Evolutionary conservation across 2,797 vertebrate genomes (phyloP).

Genomic region (Neopelma chrysocephalum): DNA sequence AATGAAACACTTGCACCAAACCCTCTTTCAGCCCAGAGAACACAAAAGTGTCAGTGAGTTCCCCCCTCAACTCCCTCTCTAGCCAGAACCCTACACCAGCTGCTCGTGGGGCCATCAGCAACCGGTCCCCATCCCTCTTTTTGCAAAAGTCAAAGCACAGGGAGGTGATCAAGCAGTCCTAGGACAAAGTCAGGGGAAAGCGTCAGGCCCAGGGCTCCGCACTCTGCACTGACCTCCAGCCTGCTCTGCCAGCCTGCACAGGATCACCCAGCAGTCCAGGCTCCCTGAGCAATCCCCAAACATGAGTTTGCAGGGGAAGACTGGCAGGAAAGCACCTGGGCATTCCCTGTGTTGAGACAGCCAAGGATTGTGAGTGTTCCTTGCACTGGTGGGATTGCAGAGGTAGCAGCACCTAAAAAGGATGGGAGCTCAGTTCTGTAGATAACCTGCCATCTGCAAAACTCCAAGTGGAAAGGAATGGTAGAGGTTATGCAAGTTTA

Average conservation of each 20-base stretch:
- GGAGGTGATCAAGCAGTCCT: no score
- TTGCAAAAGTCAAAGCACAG: background rate
- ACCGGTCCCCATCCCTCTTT: fast-evolving
- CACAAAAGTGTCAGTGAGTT: background rate
- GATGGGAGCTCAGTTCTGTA: background rate
- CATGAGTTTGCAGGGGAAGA: background rate
- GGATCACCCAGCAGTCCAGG: fast-evolving
- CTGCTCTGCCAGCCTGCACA: fast-evolving
- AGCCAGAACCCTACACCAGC: background rate
- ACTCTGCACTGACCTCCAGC: fast-evolving
- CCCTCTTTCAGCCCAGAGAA: fast-evolving
- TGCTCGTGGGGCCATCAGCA: fast-evolving
- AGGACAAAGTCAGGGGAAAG: background rate
- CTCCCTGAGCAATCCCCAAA: background rate
- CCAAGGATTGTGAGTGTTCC: fast-evolving
- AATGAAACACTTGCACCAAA: background rate
- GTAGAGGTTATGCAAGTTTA: background rate
- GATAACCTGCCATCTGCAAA: background rate
- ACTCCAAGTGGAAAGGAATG: background rate
- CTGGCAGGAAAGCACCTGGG: background rate
- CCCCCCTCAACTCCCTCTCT: fast-evolving
- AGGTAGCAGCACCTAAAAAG: background rate
- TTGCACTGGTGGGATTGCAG: background rate
- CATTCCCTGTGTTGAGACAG: background rate
- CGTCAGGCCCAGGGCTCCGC: no score